These are phyloP conservation scores for Micrasema minimum DNA, from an alignment of 1,140 invertebrate species.

Conservation along the genomic window DNA sequence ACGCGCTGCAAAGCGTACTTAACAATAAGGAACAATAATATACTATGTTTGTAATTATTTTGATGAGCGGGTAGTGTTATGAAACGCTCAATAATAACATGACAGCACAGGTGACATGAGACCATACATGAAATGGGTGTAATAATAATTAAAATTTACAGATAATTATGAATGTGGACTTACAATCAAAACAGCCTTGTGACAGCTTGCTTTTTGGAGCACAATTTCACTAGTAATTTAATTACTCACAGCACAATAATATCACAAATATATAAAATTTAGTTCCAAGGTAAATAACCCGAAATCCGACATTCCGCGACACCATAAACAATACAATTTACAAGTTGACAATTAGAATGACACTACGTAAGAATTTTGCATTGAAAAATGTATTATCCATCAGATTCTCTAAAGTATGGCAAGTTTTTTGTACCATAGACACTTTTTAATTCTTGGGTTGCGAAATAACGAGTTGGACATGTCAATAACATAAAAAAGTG, in stretches of 20 bases:
- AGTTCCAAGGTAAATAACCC: too few relatives aligned
- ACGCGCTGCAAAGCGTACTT: too few relatives aligned
- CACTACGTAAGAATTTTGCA: too few relatives aligned
- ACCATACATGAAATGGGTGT: neutral
- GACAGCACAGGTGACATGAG: conserved; percentile 30
- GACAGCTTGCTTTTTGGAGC: conserved; percentile 13
- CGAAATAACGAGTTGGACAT: too few relatives aligned
- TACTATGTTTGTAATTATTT: too few relatives aligned
- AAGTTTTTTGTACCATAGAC: too few relatives aligned
- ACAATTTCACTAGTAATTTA: conserved; percentile 18
- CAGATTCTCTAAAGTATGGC: too few relatives aligned
- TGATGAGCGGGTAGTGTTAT: conserved; percentile 19
- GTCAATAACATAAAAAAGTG: too few relatives aligned
- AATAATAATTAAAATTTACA: neutral
- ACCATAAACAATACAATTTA: conserved; percentile 31
- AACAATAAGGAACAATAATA: too few relatives aligned
- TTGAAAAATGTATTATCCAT: too few relatives aligned
- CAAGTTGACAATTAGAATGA: conserved; percentile 37
- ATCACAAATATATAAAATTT: conserved; percentile 23
- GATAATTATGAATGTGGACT: conserved; percentile 24
- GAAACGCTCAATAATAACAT: conserved; percentile 38
- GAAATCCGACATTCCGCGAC: conserved; percentile 25
- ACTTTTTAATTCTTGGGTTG: too few relatives aligned
- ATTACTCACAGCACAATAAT: conserved; percentile 26
- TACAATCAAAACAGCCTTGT: conserved; percentile 36